phyloP scores from a whole-genome alignment of 2,797 vertebrate genomes.

The Acipenser ruthenus region DNA sequence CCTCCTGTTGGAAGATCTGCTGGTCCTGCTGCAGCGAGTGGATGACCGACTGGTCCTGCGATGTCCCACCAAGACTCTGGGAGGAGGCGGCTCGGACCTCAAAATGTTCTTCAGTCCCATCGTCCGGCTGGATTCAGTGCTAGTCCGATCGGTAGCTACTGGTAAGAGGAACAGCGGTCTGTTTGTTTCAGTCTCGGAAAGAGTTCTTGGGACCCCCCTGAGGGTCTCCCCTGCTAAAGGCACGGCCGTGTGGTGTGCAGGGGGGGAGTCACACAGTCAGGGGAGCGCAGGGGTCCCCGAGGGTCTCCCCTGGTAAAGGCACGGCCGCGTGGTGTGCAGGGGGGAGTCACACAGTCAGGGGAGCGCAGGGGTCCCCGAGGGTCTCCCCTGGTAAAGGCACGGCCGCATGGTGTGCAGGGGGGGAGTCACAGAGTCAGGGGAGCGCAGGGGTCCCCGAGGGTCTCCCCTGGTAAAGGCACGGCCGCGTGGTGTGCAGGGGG shows the following conservation, averaged over 20 bases:
- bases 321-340: too few relatives aligned
- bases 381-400: too few relatives aligned
- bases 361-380: too few relatives aligned
- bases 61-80: slow-evolving; percentile 70
- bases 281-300: background rate
- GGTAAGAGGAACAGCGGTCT: slow-evolving; percentile 30
- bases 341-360: too few relatives aligned
- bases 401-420: too few relatives aligned
- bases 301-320: background rate
- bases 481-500: too few relatives aligned
- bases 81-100: slow-evolving; percentile 43
- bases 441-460: too few relatives aligned
- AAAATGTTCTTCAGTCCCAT: slow-evolving; percentile 61
- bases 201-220: background rate
- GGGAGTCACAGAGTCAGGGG: too few relatives aligned
- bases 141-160: slow-evolving; percentile 61
- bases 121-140: slow-evolving; percentile 54
- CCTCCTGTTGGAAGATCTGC: slow-evolving; percentile 78
- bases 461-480: too few relatives aligned
- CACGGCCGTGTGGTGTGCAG: too few relatives aligned
- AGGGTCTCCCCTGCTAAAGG: too few relatives aligned
- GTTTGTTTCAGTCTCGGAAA: background rate
- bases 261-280: too few relatives aligned
- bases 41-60: slow-evolving; percentile 82
- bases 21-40: slow-evolving; percentile 77